A percentile compares a stretch with the other conserved stretches of the same genome.
These are phyloP conservation scores for Quiscalus mexicanus DNA, from an alignment of 2,113 vertebrate species.

Conservation along the genomic window DNA sequence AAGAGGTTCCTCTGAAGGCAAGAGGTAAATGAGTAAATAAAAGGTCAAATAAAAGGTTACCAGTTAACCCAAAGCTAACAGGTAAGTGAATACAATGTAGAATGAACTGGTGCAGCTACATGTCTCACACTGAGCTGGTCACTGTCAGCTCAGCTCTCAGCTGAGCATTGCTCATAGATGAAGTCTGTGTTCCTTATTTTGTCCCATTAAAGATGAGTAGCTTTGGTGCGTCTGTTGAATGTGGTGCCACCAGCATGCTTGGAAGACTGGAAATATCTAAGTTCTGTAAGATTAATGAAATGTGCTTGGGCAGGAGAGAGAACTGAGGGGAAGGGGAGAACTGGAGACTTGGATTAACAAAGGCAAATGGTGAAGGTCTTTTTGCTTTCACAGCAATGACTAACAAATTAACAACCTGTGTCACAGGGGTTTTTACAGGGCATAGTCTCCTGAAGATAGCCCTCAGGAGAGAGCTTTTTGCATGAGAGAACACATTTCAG, in stretches of 20 bases:
- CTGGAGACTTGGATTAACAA: not conserved
- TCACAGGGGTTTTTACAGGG: not conserved
- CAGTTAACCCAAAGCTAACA: not conserved
- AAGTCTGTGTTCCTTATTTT: not conserved
- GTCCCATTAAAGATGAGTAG: not conserved
- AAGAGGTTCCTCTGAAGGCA: not conserved
- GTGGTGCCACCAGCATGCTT: not conserved
- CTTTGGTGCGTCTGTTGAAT: not conserved
- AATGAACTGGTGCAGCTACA: fast-evolving
- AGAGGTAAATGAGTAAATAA: not conserved
- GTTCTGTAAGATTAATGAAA: not conserved
- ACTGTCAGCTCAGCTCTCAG: not conserved
- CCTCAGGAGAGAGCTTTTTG: not conserved
- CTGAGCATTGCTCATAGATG: not conserved
- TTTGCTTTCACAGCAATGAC: not conserved
- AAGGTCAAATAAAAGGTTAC: not conserved
- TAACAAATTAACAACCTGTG: not conserved
- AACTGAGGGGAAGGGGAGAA: not conserved
- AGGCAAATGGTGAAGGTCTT: not conserved
- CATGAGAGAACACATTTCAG: not conserved
- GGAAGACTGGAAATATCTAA: not conserved
- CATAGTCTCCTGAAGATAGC: not conserved
- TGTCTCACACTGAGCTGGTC: not conserved
- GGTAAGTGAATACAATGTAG: not conserved
- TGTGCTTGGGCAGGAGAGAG: not conserved